Base-by-base conservation (phyloP, 1,140 invertebrate genomes). In the Apis cerana region DNA sequence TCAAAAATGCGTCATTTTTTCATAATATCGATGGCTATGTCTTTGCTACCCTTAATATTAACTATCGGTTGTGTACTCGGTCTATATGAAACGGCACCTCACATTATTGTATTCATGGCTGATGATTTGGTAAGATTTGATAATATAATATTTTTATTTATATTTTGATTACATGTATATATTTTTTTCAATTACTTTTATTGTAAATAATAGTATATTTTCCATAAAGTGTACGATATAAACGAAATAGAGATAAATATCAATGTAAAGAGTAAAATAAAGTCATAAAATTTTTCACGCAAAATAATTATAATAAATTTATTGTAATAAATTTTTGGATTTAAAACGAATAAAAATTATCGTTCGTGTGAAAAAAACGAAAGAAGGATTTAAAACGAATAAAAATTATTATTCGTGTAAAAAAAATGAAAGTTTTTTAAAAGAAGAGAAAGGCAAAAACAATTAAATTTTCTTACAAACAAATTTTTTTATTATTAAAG, bases 91-190 rank as follows among this genome's bases (percentile, higher is more conserved):
- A 80, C 86, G 43, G 48, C 78, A 12, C 92, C 85, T 80, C 94
- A 96, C 80, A 95, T 96, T 65, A 93, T 96, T 13, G 94, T 96
- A 80, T 94, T 96, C 50, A 93, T 96, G 93, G 95, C 94, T 0
- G 96, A 96, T 89, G 95, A 96, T 92, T 93, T 96, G 95, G 96
- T 96, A 92, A 91, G 94, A 75, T 52, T 62, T 43, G 33, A 58
- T 75, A 10, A 52, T 54, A 48, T 43, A 43, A 23, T n/a, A 4
- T 23, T 17, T 19, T 43, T 43, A 43, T 43, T 43, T 43, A 43
- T 43, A 43, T 43, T 43, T 43, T 43, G 5, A 43, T 43, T 43
- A 43, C 33, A 43, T 43, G 33, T 43, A 43, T 43, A 43, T 27
- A 56, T 59, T 12, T 58, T 21, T 21, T 17, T 33, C 19, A 13